A percentile compares a stretch with the other conserved stretches of the same genome.
Evolutionary conservation across 1,140 invertebrate genomes (phyloP).

Genomic region (Ips nitidus): DNA sequence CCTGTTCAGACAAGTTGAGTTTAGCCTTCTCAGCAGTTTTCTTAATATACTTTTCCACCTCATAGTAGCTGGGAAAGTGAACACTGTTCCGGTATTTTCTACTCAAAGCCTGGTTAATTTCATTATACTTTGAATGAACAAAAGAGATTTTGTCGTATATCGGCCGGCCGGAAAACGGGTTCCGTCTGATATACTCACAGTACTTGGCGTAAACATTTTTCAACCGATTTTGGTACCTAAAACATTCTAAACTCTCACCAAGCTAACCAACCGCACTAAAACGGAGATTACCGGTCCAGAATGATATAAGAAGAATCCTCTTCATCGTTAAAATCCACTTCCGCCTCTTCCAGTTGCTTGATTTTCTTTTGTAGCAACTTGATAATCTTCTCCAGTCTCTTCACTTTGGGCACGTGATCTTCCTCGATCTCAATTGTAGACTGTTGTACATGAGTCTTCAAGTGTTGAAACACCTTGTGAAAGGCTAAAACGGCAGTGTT

Average conservation of each 20-base stretch:
- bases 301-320: slow-evolving; percentile 58
- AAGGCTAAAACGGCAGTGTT: slow-evolving; percentile 37
- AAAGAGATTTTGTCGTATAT: slow-evolving; percentile 54
- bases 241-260: slow-evolving; percentile 23
- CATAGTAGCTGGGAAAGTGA: slow-evolving; percentile 61
- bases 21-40: slow-evolving; percentile 53
- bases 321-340: slow-evolving; percentile 57
- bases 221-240: slow-evolving; percentile 45
- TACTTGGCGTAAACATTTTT: slow-evolving; percentile 54
- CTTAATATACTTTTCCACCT: slow-evolving; percentile 56
- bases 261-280: background rate
- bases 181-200: slow-evolving; percentile 58
- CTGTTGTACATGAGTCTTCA: slow-evolving; percentile 26
- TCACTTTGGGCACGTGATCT: slow-evolving; percentile 43
- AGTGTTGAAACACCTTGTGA: slow-evolving; percentile 38
- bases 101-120: slow-evolving; percentile 59
- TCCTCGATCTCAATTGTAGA: slow-evolving; percentile 34
- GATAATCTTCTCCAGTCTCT: slow-evolving; percentile 53
- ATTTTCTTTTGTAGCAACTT: slow-evolving; percentile 53
- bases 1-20: slow-evolving; percentile 50
- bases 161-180: slow-evolving; percentile 54
- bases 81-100: slow-evolving; percentile 55
- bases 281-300: slow-evolving; percentile 52
- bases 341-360: slow-evolving; percentile 52
- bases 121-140: slow-evolving; percentile 51